Conservation (phyloP, 2,797 vertebrate species). For the Spondyliosoma cantharus region DNA sequence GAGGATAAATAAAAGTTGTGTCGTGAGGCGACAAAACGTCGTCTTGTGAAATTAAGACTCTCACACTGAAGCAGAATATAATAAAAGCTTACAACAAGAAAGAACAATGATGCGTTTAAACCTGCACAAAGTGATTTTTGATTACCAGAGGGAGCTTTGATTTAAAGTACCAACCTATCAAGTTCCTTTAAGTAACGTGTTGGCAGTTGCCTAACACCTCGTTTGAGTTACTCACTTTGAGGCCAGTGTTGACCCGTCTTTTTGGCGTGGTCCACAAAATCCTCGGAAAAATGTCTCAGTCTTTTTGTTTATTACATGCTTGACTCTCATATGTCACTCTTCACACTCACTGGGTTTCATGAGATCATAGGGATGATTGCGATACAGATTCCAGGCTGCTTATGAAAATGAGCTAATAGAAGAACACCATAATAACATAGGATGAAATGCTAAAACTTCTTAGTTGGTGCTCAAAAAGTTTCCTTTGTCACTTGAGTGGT, state of each 20-base stretch:
- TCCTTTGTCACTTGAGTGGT: conserved; percentile 16
- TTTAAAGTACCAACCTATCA: neutral
- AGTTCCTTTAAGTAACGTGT: conserved; percentile 11
- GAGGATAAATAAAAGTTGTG: conserved; percentile 33
- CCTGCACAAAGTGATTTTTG: conserved; percentile 12
- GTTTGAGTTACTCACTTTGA: conserved; percentile 13
- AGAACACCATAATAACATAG: neutral
- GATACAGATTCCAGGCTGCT: neutral
- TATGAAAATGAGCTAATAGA: neutral
- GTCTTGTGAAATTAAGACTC: conserved; percentile 23
- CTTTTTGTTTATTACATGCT: neutral
- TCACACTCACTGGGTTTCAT: neutral
- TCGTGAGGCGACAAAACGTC: conserved; percentile 23
- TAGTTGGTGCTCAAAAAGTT: conserved; percentile 8
- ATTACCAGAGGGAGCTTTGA: neutral
- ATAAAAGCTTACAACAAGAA: neutral
- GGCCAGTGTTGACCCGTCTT: conserved; percentile 18
- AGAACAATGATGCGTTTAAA: conserved; percentile 37
- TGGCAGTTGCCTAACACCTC: conserved; percentile 25
- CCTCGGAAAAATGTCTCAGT: neutral
- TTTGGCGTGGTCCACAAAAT: neutral
- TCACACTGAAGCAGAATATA: neutral
- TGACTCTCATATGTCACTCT: neutral
- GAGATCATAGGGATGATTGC: neutral
- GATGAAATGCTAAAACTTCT: neutral